Conservation (phyloP, 2,113 vertebrate species). For the Lanius ludovicianus region DNA sequence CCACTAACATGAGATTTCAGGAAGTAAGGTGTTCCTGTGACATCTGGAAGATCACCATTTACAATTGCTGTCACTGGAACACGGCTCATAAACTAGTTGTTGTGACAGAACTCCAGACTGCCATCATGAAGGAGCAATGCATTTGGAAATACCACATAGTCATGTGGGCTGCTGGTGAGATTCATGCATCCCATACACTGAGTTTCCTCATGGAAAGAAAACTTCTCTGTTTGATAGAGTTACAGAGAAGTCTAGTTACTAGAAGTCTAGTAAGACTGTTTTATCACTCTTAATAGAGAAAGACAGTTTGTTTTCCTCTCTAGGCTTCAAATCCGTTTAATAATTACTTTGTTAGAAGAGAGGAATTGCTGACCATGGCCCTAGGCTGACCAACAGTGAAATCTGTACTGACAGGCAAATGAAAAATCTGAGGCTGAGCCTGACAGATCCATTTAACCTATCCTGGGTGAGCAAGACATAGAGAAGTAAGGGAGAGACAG, state of each 20-base stretch:
- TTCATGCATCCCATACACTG: background rate
- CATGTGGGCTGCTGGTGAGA: background rate
- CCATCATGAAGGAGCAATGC: background rate
- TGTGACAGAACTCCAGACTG: background rate
- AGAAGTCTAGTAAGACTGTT: background rate
- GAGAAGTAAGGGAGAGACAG: background rate
- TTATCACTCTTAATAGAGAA: background rate
- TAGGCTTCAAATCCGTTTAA: background rate
- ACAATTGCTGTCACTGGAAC: background rate
- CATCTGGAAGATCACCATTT: background rate
- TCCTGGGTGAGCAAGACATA: background rate
- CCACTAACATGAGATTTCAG: background rate
- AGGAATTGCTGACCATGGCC: background rate
- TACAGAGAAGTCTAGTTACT: background rate
- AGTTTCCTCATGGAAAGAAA: background rate
- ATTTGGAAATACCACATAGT: background rate
- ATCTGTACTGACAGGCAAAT: background rate
- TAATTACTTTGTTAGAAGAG: background rate
- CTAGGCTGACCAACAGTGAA: background rate
- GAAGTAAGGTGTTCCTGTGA: background rate
- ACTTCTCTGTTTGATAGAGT: background rate
- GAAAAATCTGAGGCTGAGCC: background rate
- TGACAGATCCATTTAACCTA: background rate
- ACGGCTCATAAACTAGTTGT: background rate
- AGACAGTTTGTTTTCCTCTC: background rate